Conservation (phyloP, 2,888 invertebrate species). For the Mythimna ferrago region DNA sequence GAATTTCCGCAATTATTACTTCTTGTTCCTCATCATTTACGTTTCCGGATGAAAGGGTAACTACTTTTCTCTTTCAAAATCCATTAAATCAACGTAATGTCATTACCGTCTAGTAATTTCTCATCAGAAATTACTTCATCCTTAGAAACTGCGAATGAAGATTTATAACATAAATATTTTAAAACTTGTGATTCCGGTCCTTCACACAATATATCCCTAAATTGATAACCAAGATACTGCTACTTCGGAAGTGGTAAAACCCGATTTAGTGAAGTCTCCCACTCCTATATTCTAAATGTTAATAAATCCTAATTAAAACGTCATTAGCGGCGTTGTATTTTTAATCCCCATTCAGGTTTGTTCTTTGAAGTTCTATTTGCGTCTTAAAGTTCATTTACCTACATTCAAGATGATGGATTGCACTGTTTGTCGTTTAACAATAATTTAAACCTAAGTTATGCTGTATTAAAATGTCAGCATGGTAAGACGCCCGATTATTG, state of each 20-base stretch:
- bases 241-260: constrained; percentile 37
- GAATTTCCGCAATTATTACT: constrained; percentile 17
- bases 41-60: constrained; percentile 13
- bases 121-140: background rate
- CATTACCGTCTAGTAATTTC: background rate
- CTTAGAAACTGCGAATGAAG: background rate
- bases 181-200: background rate
- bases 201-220: background rate
- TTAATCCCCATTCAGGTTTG: constrained; percentile 55
- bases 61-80: background rate
- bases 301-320: constrained; percentile 65
- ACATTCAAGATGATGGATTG: constrained; percentile 57
- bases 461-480: constrained; percentile 35
- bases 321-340: constrained; percentile 61
- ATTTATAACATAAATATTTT: background rate
- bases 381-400: constrained; percentile 63
- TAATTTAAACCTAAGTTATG: constrained; percentile 48
- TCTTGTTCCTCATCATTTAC: constrained; percentile 3
- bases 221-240: constrained; percentile 18
- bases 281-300: constrained; percentile 43
- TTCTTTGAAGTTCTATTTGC: constrained; percentile 63
- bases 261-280: constrained; percentile 37
- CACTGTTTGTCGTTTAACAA: constrained; percentile 54
- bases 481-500: constrained; percentile 37
- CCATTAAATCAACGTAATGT: background rate